These are phyloP conservation scores for Semicossyphus pulcher DNA, from an alignment of 2,113 vertebrate genomes.

Conservation along the genomic window DNA sequence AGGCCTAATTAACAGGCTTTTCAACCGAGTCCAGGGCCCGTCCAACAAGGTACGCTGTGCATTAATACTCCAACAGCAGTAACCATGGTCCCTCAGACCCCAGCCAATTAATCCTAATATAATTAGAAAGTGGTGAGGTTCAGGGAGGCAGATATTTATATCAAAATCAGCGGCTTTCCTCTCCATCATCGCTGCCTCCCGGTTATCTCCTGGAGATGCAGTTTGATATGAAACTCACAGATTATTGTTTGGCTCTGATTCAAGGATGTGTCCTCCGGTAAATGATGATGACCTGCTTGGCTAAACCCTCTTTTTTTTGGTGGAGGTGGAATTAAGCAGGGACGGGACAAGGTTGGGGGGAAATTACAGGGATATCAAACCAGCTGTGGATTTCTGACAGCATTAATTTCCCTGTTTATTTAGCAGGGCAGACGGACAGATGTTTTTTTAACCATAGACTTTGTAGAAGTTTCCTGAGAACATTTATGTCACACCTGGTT, in stretches of 20 bases:
- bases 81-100: constrained; percentile 70
- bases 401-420: constrained; percentile 23
- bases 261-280: constrained; percentile 64
- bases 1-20: constrained; percentile 78
- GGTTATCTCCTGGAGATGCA: constrained; percentile 46
- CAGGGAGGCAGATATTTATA: constrained; percentile 76
- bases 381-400: constrained; percentile 44
- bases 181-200: constrained; percentile 10
- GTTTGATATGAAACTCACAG: constrained; percentile 52
- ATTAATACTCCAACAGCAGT: constrained; percentile 62
- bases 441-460: neutral
- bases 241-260: constrained; percentile 60
- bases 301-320: constrained; percentile 6
- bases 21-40: constrained; percentile 40
- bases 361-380: constrained; percentile 43
- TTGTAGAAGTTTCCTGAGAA: no score
- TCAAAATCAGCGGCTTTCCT: constrained; percentile 57
- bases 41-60: constrained; percentile 56
- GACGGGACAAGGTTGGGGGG: constrained; percentile 39
- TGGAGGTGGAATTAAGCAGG: constrained; percentile 13
- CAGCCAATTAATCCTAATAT: constrained; percentile 83
- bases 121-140: constrained; percentile 78
- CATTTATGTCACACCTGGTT: no score
- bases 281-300: constrained; percentile 54
- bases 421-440: neutral